Evolutionary conservation across 2,888 invertebrate genomes (phyloP).

Genomic region (Dicyrtoma fusca): DNA sequence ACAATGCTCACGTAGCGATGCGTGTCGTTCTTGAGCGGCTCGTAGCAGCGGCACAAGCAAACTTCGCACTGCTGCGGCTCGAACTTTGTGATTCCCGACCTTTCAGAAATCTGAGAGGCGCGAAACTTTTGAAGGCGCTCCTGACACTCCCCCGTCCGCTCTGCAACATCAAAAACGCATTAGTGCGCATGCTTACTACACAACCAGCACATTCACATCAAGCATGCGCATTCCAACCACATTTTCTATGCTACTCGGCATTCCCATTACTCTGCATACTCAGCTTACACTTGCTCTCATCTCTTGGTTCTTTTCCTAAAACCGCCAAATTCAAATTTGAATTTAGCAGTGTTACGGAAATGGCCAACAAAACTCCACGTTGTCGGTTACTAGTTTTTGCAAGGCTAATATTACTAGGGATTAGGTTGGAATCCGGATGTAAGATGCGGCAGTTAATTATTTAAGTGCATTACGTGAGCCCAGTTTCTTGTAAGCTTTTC

Average conservation of each 20-base stretch:
- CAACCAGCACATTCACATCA: too few relatives aligned
- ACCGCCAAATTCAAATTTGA: too few relatives aligned
- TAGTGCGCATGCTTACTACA: too few relatives aligned
- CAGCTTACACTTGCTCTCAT: too few relatives aligned
- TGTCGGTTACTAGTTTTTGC: background rate
- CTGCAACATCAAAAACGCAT: constrained; percentile 8
- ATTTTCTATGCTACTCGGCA: too few relatives aligned
- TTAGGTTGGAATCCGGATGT: background rate
- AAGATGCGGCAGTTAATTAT: background rate
- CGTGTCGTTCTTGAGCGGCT: constrained; percentile 24
- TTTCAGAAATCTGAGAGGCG: constrained; percentile 22
- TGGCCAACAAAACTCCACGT: background rate
- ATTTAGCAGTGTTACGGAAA: too few relatives aligned
- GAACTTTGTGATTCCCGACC: constrained; percentile 35
- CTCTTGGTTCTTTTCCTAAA: too few relatives aligned
- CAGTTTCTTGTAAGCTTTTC: constrained; percentile 1
- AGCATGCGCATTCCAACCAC: too few relatives aligned
- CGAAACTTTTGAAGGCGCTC: background rate
- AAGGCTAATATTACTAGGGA: background rate
- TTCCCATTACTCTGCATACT: too few relatives aligned
- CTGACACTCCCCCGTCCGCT: constrained; percentile 14
- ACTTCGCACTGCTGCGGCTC: constrained; percentile 40
- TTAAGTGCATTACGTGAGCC: constrained; percentile 31
- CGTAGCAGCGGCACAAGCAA: constrained; percentile 37
- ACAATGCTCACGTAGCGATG: constrained; percentile 37